Evolutionary conservation across 2,888 invertebrate genomes (phyloP), one percentile per base, ranked within the genome.

Genomic region (Idaea dimidiata): DNA sequence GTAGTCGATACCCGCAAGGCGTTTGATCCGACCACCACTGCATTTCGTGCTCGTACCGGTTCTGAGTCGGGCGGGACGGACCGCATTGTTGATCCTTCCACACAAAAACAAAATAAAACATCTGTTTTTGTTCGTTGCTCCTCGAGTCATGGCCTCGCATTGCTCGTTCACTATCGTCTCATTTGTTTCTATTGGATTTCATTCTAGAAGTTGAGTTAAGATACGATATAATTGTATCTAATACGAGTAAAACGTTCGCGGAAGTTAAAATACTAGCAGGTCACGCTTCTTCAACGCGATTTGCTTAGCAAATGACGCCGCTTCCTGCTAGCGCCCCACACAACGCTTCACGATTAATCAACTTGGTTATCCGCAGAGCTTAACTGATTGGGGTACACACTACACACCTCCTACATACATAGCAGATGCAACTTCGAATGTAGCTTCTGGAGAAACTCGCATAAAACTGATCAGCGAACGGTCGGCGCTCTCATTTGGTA

Each of bases 61-160:
- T 90, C 84, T 79, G 80, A 84, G 81, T 78, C 79, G 80, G 79
- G 77, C 85, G 81, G 83, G 83, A 80, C 83, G 80, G 76, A 72
- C 72, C 78, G 87, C 89, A 87, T 85, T 87, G 89, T 84, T 85
- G 88, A 85, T 88, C 84, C 88, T 84, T 82, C 83, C 81, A 86
- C 83, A 86, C 79, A 85, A 84, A 89, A 89, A 89, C 84, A 87
- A 90, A 81, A 89, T 81, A 83, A 88, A 89, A 89, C 86, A 82
- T 80, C 77, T 83, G 85, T 87, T 83, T 83, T 79, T 78, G 83
- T 80, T 78, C 74, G 78, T 75, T 69, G 69, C 72, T 73, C 76
- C 70, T 67, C 72, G 70, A 72, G 75, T 76, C 71, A 67, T 72
- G 70, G 75, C 70, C 67, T 72, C 70, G 73, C 69, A 64, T 65